Percentiles rank a stretch among this genome's conserved stretches.
Evolutionary conservation across 2,113 vertebrate species (phyloP).

Genomic region (Petromus typicus): DNA sequence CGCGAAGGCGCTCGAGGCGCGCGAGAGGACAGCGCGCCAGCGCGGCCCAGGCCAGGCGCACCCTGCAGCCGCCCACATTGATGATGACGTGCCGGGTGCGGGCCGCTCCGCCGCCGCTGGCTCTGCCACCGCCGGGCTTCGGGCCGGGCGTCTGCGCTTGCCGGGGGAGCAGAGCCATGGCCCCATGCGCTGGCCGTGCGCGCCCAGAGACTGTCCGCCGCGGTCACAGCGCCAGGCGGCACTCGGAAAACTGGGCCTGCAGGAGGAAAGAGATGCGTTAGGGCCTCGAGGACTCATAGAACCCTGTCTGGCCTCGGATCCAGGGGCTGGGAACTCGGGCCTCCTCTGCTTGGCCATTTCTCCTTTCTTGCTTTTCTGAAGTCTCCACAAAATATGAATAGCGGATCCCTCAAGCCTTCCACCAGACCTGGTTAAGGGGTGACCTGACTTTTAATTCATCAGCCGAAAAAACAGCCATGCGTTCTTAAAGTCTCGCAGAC

Average conservation of each 20-base stretch:
- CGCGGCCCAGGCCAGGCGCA: slow-evolving; percentile 96
- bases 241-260: background rate
- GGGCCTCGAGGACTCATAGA: background rate
- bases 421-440: too few species aligned
- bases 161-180: slow-evolving; percentile 93
- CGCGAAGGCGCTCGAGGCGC: slow-evolving; percentile 92
- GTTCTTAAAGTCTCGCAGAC: background rate
- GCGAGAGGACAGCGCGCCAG: slow-evolving; percentile 95
- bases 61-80: slow-evolving; percentile 96
- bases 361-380: background rate
- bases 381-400: background rate
- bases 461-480: background rate
- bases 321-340: too few species aligned
- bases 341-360: background rate
- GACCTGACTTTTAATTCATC: background rate
- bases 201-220: slow-evolving; percentile 47
- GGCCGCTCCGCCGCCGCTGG: slow-evolving; percentile 69
- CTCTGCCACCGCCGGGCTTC: background rate
- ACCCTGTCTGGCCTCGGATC: too few species aligned
- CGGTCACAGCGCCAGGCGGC: background rate
- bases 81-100: slow-evolving; percentile 91
- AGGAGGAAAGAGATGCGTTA: slow-evolving; percentile 38
- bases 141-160: slow-evolving; percentile 80
- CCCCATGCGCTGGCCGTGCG: slow-evolving; percentile 87
- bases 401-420: background rate